phyloP scores from a whole-genome alignment of 2,797 vertebrate genomes.

The Cebuella pygmaea region DNA sequence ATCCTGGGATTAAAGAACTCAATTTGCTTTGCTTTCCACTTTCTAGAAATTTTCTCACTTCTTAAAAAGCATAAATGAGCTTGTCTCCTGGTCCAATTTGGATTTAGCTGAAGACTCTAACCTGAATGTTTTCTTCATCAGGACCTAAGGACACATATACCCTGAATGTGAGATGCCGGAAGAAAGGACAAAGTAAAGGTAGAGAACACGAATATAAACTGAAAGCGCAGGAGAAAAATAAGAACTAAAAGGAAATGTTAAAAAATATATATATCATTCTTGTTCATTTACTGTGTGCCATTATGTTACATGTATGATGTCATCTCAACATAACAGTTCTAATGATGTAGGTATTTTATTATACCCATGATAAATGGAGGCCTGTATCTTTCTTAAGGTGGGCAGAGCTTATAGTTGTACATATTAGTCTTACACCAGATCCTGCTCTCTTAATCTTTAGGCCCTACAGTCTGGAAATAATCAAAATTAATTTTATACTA shows the following conservation, averaged over 20 bases:
- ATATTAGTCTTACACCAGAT: not conserved
- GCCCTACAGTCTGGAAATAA: not conserved
- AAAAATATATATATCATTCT: not conserved
- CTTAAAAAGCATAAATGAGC: not conserved
- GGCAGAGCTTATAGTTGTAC: not conserved
- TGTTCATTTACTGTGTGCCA: not conserved
- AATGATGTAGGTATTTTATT: not conserved
- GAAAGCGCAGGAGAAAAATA: not conserved
- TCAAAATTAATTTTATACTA: not conserved
- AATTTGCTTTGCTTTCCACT: not conserved
- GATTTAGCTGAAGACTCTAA: not conserved
- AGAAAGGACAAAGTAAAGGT: not conserved
- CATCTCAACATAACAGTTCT: not conserved
- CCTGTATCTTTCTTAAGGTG: not conserved
- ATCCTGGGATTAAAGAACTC: not conserved
- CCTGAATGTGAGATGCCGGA: not conserved
- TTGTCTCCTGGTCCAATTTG: not conserved
- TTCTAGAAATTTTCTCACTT: not conserved
- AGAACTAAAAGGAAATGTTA: not conserved
- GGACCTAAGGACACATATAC: not conserved
- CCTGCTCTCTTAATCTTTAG: not conserved
- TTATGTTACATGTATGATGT: not conserved
- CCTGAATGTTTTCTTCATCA: not conserved
- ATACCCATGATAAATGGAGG: not conserved
- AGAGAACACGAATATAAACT: not conserved